phyloP scores from a whole-genome alignment of 2,113 vertebrate genomes.

The Petaurus breviceps region DNA sequence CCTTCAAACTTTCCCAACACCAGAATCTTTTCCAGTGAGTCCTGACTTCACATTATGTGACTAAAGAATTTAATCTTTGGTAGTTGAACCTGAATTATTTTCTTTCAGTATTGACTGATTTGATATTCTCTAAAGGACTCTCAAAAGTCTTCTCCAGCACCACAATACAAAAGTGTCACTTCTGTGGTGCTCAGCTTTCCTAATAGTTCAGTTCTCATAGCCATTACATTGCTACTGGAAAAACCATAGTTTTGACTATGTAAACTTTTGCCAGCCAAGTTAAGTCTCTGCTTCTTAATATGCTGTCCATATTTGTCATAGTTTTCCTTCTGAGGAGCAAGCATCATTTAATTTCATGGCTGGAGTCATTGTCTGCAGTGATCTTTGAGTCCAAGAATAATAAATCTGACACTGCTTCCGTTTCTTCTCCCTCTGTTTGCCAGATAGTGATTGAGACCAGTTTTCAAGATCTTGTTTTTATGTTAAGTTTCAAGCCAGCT shows the following conservation, averaged over 20 bases:
- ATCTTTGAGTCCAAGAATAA: not conserved
- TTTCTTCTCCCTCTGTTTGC: not conserved
- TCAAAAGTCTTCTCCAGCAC: not conserved
- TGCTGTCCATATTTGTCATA: not conserved
- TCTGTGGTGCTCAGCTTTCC: not conserved
- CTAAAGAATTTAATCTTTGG: not conserved
- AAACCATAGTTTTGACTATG: not conserved
- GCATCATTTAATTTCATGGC: too few species aligned
- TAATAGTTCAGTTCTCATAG: not conserved
- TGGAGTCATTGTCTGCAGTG: too few species aligned
- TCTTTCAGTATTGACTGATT: not conserved
- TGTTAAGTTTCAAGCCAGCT: not conserved
- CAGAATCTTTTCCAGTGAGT: not conserved
- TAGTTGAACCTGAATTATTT: not conserved
- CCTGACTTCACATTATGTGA: not conserved
- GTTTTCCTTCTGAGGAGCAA: not conserved
- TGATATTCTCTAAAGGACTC: not conserved
- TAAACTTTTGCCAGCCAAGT: not conserved
- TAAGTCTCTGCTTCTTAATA: not conserved
- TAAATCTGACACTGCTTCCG: not conserved
- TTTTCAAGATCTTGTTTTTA: not conserved
- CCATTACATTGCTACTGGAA: not conserved
- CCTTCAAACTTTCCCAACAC: not conserved
- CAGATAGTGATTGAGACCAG: not conserved
- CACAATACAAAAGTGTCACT: not conserved